Conservation (phyloP, 37 sponge, comb jelly and placozoan species). For the Beroe ovata region DNA sequence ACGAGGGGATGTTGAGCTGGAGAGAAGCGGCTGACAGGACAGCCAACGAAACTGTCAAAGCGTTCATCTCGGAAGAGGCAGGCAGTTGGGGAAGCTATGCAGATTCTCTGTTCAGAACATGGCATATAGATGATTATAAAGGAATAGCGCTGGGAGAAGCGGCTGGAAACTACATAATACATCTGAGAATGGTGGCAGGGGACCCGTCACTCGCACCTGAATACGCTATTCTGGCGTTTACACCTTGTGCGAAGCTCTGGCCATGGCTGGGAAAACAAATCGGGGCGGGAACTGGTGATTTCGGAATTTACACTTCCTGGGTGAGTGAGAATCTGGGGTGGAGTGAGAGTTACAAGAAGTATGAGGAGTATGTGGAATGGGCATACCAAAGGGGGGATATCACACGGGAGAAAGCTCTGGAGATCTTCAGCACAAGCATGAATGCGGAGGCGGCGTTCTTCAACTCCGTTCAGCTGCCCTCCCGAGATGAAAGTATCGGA, state of each 20-base stretch:
- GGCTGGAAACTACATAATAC: not conserved
- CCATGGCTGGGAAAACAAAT: constrained; percentile 17
- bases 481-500: too few relatives aligned
- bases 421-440: not conserved
- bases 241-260: not conserved
- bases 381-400: not conserved
- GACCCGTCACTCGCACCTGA: not conserved
- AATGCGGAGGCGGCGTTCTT: not conserved
- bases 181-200: not conserved
- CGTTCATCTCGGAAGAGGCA: not conserved
- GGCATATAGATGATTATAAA: not conserved
- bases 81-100: not conserved
- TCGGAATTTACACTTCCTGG: constrained; percentile 19
- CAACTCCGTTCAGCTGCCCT: too few relatives aligned
- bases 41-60: not conserved
- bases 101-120: not conserved
- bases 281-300: not conserved
- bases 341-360: not conserved
- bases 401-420: not conserved
- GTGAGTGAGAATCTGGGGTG: not conserved
- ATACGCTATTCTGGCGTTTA: constrained; percentile 2
- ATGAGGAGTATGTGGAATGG: not conserved
- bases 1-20: not conserved
- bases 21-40: not conserved
- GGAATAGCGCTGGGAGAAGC: not conserved